A percentile compares a stretch with the other conserved stretches of the same genome.
Conservation (phyloP, 2,888 invertebrate species). For the Pseudeuparius sepicola region DNA sequence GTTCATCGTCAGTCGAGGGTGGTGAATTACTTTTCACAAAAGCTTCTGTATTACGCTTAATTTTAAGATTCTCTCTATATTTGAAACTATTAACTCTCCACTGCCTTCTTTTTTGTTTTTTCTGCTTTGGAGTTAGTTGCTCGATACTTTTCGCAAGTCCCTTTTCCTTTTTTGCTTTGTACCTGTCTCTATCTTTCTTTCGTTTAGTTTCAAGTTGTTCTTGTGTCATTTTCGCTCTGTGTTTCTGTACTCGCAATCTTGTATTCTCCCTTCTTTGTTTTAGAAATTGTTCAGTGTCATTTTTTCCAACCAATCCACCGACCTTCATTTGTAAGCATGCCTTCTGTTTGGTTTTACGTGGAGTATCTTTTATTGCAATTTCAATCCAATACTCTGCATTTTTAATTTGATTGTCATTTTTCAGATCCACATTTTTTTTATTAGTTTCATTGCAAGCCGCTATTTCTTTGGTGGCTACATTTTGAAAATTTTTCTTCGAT, state of each 20-base stretch:
- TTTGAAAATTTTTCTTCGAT: too few relatives aligned
- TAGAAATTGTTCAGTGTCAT: too few relatives aligned
- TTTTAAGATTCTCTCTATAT: background rate
- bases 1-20: slow-evolving; percentile 2
- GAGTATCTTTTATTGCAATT: background rate
- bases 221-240: slow-evolving; percentile 1
- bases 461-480: too few relatives aligned
- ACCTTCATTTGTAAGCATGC: slow-evolving; percentile 1
- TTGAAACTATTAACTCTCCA: slow-evolving; percentile 1
- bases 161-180: slow-evolving; percentile 2
- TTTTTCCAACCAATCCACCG: too few relatives aligned
- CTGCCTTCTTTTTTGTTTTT: background rate
- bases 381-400: too few relatives aligned
- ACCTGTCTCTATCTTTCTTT: slow-evolving; percentile 1
- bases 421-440: too few relatives aligned
- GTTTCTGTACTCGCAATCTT: too few relatives aligned
- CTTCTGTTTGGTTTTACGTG: slow-evolving; percentile 1
- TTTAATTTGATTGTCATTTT: slow-evolving; percentile 1
- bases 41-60: background rate
- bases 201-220: background rate
- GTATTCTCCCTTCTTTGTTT: too few relatives aligned
- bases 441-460: too few relatives aligned
- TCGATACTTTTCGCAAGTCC: background rate
- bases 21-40: background rate
- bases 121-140: background rate